Evolutionary conservation across 2,888 invertebrate species (phyloP).

Genomic region (Xylocampa areola): DNA sequence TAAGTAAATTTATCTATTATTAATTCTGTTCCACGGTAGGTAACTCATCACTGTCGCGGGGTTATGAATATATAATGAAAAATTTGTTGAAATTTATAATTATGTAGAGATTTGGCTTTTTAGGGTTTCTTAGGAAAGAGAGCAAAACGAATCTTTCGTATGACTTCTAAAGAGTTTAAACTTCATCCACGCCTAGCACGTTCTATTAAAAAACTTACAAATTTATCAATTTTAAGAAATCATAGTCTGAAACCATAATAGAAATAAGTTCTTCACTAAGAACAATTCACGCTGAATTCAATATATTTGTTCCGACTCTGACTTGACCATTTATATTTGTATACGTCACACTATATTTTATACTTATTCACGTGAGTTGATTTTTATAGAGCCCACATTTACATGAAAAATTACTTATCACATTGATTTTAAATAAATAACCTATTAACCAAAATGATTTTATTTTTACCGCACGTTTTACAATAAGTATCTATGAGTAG

Average conservation of each 20-base stretch:
- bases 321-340: constrained; percentile 7
- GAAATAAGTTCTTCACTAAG: background rate
- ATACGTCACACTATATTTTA: constrained; percentile 11
- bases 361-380: constrained; percentile 30
- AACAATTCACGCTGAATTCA: constrained; percentile 2
- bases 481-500: constrained; percentile 15
- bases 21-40: constrained; percentile 45
- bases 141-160: background rate
- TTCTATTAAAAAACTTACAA: too few relatives aligned
- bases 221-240: too few relatives aligned
- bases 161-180: too few relatives aligned
- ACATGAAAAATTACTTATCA: constrained; percentile 47
- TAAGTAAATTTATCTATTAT: constrained; percentile 44
- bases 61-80: constrained; percentile 42
- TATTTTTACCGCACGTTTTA: constrained; percentile 23
- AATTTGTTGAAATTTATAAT: constrained; percentile 26
- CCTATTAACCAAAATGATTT: constrained; percentile 37
- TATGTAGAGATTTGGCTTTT: background rate
- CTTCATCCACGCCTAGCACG: too few relatives aligned
- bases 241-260: background rate
- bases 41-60: constrained; percentile 49
- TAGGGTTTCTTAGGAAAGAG: constrained; percentile 1
- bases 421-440: constrained; percentile 50
- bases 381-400: constrained; percentile 45
- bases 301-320: background rate